A percentile compares a stretch with the other conserved stretches of the same genome.
Evolutionary conservation across 2,888 invertebrate species (phyloP).

Genomic region (Herminia tarsipennalis): DNA sequence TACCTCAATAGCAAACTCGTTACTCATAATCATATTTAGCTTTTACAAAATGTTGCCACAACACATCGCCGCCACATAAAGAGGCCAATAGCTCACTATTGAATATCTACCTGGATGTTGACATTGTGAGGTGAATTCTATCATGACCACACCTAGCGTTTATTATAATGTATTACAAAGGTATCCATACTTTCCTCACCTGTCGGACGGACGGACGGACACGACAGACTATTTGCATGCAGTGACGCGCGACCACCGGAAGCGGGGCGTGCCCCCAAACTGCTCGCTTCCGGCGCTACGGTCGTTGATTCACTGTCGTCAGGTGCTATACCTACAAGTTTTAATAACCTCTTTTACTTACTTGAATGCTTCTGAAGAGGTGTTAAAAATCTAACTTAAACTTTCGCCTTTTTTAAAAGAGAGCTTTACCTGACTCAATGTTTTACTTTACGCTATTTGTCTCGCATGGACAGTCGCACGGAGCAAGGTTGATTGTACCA

Average conservation of each 20-base stretch:
- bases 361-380: slow-evolving; percentile 20
- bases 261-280: slow-evolving; percentile 77
- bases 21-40: background rate
- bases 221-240: slow-evolving; percentile 73
- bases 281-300: slow-evolving; percentile 70
- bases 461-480: background rate
- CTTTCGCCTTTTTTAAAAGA: background rate
- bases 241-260: slow-evolving; percentile 79
- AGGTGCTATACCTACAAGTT: slow-evolving; percentile 38
- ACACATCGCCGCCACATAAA: background rate
- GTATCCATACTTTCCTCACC: slow-evolving; percentile 54
- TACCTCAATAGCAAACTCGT: background rate
- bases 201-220: slow-evolving; percentile 45
- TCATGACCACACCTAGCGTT: slow-evolving; percentile 16
- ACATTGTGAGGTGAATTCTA: slow-evolving; percentile 17
- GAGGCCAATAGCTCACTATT: background rate
- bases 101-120: too few relatives aligned
- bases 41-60: slow-evolving; percentile 2
- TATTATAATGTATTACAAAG: slow-evolving; percentile 24
- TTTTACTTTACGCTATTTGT: background rate
- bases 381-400: slow-evolving; percentile 3
- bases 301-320: slow-evolving; percentile 38
- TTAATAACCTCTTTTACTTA: slow-evolving; percentile 29
- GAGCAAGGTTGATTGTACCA: background rate
- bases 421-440: background rate